A percentile compares a stretch with the other conserved stretches of the same genome.
phyloP scores from a whole-genome alignment of 2,113 vertebrate genomes.

The Lutjanus erythropterus region DNA sequence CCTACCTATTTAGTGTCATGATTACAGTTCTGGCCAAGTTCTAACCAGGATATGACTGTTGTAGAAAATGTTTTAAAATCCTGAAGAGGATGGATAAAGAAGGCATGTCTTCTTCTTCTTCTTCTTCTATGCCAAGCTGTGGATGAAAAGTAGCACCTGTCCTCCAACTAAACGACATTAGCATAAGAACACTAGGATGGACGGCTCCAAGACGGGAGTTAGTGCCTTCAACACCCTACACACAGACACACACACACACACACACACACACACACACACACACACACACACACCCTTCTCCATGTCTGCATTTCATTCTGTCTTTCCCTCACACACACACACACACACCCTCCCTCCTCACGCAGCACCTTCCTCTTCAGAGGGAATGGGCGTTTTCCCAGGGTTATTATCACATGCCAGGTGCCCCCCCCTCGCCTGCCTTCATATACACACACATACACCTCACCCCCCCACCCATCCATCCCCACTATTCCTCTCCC shows the following conservation, averaged over 20 bases:
- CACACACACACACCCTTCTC: constrained; percentile 16
- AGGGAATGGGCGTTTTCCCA: constrained; percentile 77
- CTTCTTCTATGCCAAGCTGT: constrained; percentile 31
- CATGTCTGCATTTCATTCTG: constrained; percentile 34
- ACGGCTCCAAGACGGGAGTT: constrained; percentile 40
- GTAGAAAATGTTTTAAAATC: too few relatives aligned
- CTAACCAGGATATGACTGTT: too few relatives aligned
- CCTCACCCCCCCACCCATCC: constrained; percentile 15
- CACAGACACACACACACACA: constrained; percentile 23
- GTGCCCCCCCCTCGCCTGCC: constrained; percentile 36
- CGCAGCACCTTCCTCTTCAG: constrained; percentile 67
- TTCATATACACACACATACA: constrained; percentile 14
- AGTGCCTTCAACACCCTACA: constrained; percentile 27
- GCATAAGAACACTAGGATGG: constrained; percentile 59
- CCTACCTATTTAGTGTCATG: too few relatives aligned
- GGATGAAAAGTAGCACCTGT: constrained; percentile 65
- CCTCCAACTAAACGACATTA: constrained; percentile 52
- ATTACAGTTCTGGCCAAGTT: too few relatives aligned
- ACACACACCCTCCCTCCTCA: constrained; percentile 22
- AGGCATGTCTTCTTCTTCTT: background rate
- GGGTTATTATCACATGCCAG: constrained; percentile 80
- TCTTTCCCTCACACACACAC: constrained; percentile 39
- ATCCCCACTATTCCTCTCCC: constrained; percentile 17
- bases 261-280: constrained; percentile 39
- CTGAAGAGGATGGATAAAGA: constrained; percentile 3